These are phyloP conservation scores for Arion vulgaris DNA, from an alignment of 1,140 invertebrate species.

Conservation along the genomic window DNA sequence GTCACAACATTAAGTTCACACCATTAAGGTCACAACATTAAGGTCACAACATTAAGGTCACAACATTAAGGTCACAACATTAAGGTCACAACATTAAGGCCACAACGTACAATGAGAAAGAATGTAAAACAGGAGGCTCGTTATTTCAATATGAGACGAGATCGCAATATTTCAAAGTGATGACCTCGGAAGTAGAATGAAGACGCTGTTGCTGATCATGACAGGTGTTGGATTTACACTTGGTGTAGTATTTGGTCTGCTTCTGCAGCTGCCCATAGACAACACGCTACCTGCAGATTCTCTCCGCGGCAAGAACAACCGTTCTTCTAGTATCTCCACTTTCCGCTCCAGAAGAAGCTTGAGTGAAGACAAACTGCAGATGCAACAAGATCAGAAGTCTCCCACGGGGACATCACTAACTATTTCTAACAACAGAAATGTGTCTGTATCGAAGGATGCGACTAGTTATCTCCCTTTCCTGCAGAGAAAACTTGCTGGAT, in stretches of 20 bases:
- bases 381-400: neutral
- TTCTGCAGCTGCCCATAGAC: constrained; percentile 63
- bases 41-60: too few species aligned
- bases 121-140: too few species aligned
- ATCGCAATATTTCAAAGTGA: neutral
- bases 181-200: constrained; percentile 50
- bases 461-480: neutral
- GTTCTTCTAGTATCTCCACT: neutral
- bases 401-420: neutral
- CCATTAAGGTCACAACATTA: too few species aligned
- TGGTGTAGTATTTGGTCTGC: constrained; percentile 63
- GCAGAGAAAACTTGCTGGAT: neutral
- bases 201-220: constrained; percentile 55
- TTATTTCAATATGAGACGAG: too few species aligned
- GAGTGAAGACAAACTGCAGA: neutral
- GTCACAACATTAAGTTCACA: too few species aligned
- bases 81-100: too few species aligned
- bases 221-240: constrained; percentile 65
- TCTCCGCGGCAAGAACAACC: constrained; percentile 40
- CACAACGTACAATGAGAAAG: too few species aligned
- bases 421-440: too few species aligned
- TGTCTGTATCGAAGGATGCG: too few species aligned
- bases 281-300: constrained; percentile 40
- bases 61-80: too few species aligned
- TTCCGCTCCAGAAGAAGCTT: constrained; percentile 19